phyloP scores from a whole-genome alignment of 2,113 vertebrate genomes.

The Percopsis transmontana region DNA sequence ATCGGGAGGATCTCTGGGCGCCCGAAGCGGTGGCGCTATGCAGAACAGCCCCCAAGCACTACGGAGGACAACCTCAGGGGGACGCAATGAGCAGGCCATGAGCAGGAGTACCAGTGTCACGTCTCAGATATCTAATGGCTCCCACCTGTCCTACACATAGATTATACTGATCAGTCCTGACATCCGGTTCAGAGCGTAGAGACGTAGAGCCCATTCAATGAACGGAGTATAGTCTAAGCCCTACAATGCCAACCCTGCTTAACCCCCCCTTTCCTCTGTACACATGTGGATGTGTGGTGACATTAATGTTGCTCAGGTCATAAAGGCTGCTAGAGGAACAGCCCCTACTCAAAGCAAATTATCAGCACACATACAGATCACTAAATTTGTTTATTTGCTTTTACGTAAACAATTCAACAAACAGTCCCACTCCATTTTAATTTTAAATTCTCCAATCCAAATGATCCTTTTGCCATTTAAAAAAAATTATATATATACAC shows the following conservation, averaged over 20 bases:
- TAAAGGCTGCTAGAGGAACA: slow-evolving; percentile 59
- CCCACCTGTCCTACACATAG: slow-evolving; percentile 99
- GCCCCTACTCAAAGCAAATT: slow-evolving; percentile 62
- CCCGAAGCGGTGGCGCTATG: slow-evolving; percentile 85
- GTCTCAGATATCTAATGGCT: slow-evolving; percentile 99
- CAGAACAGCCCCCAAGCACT: slow-evolving; percentile 97
- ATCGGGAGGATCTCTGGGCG: slow-evolving; percentile 82
- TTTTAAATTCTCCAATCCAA: slow-evolving; percentile 39
- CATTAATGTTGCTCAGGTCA: slow-evolving; percentile 76
- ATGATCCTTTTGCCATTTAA: slow-evolving; percentile 42
- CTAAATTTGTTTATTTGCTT: slow-evolving; percentile 52
- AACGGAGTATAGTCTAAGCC: slow-evolving; percentile 26
- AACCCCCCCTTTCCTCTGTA: slow-evolving; percentile 39
- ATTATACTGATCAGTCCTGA: slow-evolving; percentile 27
- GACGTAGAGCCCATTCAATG: slow-evolving; percentile 22
- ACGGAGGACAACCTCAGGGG: slow-evolving; percentile 95
- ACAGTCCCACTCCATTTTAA: slow-evolving; percentile 39
- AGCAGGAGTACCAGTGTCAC: slow-evolving; percentile 99
- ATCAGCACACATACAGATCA: slow-evolving; percentile 66
- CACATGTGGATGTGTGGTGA: slow-evolving; percentile 68
- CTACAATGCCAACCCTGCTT: slow-evolving; percentile 15
- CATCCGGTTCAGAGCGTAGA: slow-evolving; percentile 23
- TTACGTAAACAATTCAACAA: slow-evolving; percentile 44
- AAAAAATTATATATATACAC: slow-evolving; percentile 68
- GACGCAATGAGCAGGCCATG: slow-evolving; percentile 95